A percentile compares a stretch with the other conserved stretches of the same genome.
Conservation (phyloP, 1,140 invertebrate species). For the Polypedilum pembai region DNA sequence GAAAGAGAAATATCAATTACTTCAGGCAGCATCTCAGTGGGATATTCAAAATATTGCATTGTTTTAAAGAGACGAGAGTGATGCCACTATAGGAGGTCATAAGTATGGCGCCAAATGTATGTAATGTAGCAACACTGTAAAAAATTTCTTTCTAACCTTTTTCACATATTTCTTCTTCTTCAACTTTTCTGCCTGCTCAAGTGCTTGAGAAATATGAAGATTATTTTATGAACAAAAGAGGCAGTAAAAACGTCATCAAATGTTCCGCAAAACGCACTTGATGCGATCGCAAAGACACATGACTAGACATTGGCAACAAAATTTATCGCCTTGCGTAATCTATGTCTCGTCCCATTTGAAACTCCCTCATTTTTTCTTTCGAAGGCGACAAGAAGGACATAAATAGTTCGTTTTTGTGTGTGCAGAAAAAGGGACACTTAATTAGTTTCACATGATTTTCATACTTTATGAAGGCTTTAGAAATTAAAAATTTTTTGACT, state of each 20-base stretch:
- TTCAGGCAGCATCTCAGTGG: slow-evolving; percentile 27
- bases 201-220: not conserved
- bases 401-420: not conserved
- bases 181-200: not conserved
- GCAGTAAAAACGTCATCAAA: slow-evolving; percentile 5
- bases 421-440: not conserved
- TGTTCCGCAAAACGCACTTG: slow-evolving; percentile 21
- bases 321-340: slow-evolving; percentile 21
- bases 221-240: not conserved
- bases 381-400: slow-evolving; percentile 14
- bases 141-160: slow-evolving; percentile 21
- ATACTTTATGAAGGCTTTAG: not conserved
- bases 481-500: slow-evolving; percentile 37
- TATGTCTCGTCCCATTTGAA: not conserved
- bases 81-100: slow-evolving; percentile 21
- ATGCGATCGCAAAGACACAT: not conserved
- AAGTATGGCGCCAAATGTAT: slow-evolving; percentile 13
- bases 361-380: not conserved
- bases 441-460: slow-evolving; percentile 7
- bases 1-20: slow-evolving; percentile 24
- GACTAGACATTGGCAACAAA: slow-evolving; percentile 1
- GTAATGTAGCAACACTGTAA: not conserved
- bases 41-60: slow-evolving; percentile 25
- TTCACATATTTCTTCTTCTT: slow-evolving; percentile 6
- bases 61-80: slow-evolving; percentile 7